Percentiles rank a stretch among this genome's conserved stretches.
These are phyloP conservation scores for Platalea minor DNA, from an alignment of 2,797 vertebrate species.

Conservation along the genomic window DNA sequence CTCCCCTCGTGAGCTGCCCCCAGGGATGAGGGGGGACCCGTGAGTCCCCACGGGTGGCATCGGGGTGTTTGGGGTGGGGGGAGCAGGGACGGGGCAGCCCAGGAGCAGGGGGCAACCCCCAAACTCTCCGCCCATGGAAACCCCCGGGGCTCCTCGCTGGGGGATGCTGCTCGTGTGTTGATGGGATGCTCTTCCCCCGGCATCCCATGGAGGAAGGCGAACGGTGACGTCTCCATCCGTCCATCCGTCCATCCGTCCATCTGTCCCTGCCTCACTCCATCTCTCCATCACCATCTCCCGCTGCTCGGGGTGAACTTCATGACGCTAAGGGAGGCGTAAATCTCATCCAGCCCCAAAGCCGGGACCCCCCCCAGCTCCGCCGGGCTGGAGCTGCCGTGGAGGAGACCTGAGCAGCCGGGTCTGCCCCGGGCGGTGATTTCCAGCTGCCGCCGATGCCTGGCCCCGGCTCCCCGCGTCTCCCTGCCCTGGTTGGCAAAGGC, in stretches of 20 bases:
- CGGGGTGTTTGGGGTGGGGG: background rate
- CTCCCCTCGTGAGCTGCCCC: background rate
- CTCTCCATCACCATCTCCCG: background rate
- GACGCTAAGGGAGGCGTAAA: background rate
- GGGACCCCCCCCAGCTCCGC: fast-evolving
- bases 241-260: fast-evolving
- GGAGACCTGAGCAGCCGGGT: background rate
- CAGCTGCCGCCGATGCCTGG: background rate
- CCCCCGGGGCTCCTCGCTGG: fast-evolving
- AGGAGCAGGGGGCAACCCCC: background rate
- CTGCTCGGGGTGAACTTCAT: background rate
- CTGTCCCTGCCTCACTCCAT: too few species aligned
- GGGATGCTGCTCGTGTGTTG: background rate
- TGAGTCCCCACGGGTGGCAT: background rate
- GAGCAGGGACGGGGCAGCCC: background rate
- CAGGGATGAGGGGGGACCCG: background rate
- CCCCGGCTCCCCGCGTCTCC: background rate
- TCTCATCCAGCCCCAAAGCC: background rate
- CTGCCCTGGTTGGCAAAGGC: background rate
- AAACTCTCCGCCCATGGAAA: background rate
- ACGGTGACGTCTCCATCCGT: too few species aligned
- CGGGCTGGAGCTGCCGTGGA: background rate
- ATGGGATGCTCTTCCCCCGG: background rate
- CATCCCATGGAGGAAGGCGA: background rate
- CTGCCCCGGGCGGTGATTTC: background rate